These are phyloP conservation scores for Centropus unirufus DNA, from an alignment of 2,113 vertebrate genomes.

Conservation along the genomic window DNA sequence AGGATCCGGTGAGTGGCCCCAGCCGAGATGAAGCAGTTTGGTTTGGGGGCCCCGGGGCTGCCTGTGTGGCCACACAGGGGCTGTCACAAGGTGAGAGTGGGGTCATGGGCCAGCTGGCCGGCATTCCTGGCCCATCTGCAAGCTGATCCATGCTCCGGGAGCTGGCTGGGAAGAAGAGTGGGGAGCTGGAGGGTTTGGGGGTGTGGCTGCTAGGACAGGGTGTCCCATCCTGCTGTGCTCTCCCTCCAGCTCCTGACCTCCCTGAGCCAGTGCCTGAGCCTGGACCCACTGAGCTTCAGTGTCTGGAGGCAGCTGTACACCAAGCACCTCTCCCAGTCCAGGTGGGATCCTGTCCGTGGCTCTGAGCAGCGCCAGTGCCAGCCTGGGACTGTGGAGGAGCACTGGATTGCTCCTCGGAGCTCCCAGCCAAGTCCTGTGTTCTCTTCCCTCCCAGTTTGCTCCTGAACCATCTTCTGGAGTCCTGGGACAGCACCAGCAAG, in stretches of 20 bases:
- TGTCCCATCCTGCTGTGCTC: neutral
- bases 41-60: too few relatives aligned
- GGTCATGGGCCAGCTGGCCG: too few relatives aligned
- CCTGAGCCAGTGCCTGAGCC: slow-evolving; percentile 88
- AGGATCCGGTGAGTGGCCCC: too few relatives aligned
- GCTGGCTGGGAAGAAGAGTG: neutral
- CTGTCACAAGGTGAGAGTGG: too few relatives aligned
- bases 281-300: slow-evolving; percentile 86
- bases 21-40: too few relatives aligned
- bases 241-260: slow-evolving; percentile 85
- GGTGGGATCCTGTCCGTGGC: slow-evolving; percentile 68
- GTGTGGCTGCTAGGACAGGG: accelerated
- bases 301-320: slow-evolving; percentile 96
- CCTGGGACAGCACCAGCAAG: slow-evolving; percentile 83
- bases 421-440: accelerated
- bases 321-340: slow-evolving; percentile 92
- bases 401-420: accelerated
- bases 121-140: too few relatives aligned
- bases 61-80: too few relatives aligned
- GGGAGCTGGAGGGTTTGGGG: accelerated
- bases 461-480: slow-evolving; percentile 84
- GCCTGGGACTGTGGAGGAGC: too few relatives aligned
- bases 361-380: too few relatives aligned
- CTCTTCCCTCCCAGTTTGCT: slow-evolving; percentile 80
- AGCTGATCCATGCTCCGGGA: neutral